Percentiles rank a stretch among this genome's conserved stretches.
Evolutionary conservation across 2,888 invertebrate species (phyloP).

Genomic region (Xestobium rufovillosum): DNA sequence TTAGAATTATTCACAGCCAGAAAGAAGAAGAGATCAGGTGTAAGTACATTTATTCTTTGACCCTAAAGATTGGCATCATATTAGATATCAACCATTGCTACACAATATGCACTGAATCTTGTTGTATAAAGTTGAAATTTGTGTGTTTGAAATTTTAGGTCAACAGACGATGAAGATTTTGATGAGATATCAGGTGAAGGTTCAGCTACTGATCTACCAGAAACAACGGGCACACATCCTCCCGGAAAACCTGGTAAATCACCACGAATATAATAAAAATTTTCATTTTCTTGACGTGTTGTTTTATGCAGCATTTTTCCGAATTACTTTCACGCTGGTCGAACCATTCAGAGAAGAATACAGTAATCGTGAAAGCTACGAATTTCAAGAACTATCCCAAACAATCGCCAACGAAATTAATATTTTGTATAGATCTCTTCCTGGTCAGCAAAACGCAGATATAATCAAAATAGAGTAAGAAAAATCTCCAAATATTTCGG

Average conservation of each 20-base stretch:
- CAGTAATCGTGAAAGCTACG: slow-evolving; percentile 51
- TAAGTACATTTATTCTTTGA: no score
- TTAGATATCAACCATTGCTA: no score
- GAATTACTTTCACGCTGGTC: slow-evolving; percentile 52
- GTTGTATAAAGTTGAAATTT: no score
- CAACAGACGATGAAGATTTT: slow-evolving; percentile 26
- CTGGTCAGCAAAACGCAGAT: slow-evolving; percentile 53
- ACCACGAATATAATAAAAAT: slow-evolving; percentile 5
- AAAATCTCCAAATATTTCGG: no score
- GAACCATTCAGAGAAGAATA: slow-evolving; percentile 55
- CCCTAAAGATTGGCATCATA: no score
- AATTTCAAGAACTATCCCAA: slow-evolving; percentile 53
- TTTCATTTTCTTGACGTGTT: slow-evolving; percentile 5
- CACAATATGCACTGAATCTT: no score
- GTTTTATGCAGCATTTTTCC: slow-evolving; percentile 45
- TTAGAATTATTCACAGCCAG: no score
- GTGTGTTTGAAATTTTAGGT: no score
- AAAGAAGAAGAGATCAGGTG: no score
- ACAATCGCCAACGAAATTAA: slow-evolving; percentile 54
- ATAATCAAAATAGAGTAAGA: slow-evolving; percentile 68
- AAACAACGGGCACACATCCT: slow-evolving; percentile 10
- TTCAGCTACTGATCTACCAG: slow-evolving; percentile 20
- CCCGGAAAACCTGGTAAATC: slow-evolving; percentile 25
- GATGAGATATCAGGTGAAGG: slow-evolving; percentile 27
- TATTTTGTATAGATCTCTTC: slow-evolving; percentile 46